Base-by-base conservation (phyloP, 2,113 vertebrate species). In the Phoxinus phoxinus region DNA sequence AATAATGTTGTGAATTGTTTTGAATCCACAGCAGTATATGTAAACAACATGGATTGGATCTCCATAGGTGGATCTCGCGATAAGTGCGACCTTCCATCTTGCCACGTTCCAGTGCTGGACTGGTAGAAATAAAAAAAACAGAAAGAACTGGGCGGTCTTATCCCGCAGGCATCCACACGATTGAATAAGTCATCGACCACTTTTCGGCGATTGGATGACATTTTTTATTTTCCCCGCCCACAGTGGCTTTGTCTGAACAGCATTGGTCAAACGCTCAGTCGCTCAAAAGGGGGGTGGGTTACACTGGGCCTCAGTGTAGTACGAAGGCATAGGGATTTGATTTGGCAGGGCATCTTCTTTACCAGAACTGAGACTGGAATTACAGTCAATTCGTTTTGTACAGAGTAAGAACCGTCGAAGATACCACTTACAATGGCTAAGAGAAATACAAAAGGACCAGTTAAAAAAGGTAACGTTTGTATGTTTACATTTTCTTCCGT, bases 21-120 rank as follows among this genome's bases (percentile, higher is more conserved):
- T 53, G 44, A 8, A 53, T 30, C 53, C 44, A 30, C 27, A 10
- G 27, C 44, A 76, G 17, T 21, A 27, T 3, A 3, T 72, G 65
- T 21, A 69, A 67, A 51, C 48, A 23, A 17, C 4, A 25, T 15
- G 21, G 7, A 41, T 4, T 3, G 21, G 17, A 51, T 46, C 32
- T 46, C 32, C 2, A 32, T 32, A 32, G 32, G 3, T 3, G 32
- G 11, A 27, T 91, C 87, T 90, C 90, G 90, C 90, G 90, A 90
- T 76, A 86, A 23, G 3, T 71, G 19, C 23, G 17, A 75, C 76
- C 89, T 89, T 89, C 90, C 90, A 90, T 90, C 88, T 91, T 91
- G 90, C 90, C 90, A 91, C 90, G 90, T 91, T 91, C 90, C 83
- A 89, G 80, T 27, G 63, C 85, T 87, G 65, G 19, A 56, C 85